Conservation (phyloP, 2,797 vertebrate genomes). For the Neomorphus geoffroyi region DNA sequence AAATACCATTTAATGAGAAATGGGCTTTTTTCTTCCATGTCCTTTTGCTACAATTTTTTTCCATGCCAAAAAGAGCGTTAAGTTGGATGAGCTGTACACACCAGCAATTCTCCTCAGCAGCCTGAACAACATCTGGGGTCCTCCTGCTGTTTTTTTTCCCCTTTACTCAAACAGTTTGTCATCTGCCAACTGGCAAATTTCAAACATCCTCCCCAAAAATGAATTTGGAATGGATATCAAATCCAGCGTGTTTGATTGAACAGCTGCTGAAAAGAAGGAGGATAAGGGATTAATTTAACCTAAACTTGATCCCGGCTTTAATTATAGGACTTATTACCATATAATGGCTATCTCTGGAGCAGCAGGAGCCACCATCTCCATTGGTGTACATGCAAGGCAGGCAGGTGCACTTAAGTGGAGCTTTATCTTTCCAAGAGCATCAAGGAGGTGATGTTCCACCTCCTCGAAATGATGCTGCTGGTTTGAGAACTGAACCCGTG, state of each 20-base stretch:
- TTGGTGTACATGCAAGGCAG: accelerated
- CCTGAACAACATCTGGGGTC: not conserved
- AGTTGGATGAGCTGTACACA: not conserved
- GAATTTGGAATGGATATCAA: not conserved
- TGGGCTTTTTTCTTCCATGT: not conserved
- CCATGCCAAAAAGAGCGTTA: not conserved
- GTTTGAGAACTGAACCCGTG: not conserved
- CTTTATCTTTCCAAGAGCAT: not conserved
- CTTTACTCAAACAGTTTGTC: not conserved
- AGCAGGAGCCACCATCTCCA: not conserved
- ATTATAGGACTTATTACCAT: not conserved
- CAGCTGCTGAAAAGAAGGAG: not conserved
- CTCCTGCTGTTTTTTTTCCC: not conserved
- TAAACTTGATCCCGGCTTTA: not conserved
- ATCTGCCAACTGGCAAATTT: not conserved
- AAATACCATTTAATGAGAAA: not conserved
- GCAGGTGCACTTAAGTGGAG: not conserved
- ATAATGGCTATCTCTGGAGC: not conserved
- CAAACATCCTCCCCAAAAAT: not conserved
- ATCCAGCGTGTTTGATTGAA: not conserved
- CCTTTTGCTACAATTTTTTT: not conserved
- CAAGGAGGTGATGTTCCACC: not conserved
- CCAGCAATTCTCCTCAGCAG: not conserved
- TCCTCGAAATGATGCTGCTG: not conserved
- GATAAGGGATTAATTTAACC: not conserved